phyloP scores from a whole-genome alignment of 92 coral and sea anemone genomes.

The Palythoa caribaeorum region DNA sequence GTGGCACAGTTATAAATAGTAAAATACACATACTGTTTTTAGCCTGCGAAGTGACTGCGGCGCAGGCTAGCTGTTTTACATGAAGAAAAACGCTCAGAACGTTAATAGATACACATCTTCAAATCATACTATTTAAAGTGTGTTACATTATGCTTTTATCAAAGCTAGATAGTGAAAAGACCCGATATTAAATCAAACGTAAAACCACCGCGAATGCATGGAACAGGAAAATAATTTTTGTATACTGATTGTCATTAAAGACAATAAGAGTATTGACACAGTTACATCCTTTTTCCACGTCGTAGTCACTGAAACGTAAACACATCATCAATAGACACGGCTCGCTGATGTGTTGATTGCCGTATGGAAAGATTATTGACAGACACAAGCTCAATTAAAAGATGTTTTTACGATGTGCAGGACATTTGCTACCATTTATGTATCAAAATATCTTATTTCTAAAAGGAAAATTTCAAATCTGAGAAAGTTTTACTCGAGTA shows the following conservation, averaged over 20 bases:
- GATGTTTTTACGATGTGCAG: neutral
- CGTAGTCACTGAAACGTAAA: neutral
- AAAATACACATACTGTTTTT: neutral
- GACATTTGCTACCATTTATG: neutral
- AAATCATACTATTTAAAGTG: neutral
- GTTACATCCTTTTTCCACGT: neutral
- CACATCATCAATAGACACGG: neutral
- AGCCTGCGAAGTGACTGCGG: too few relatives aligned
- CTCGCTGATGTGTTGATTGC: neutral
- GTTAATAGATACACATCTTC: neutral
- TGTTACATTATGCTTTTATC: slow-evolving; percentile 1
- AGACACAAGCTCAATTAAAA: neutral
- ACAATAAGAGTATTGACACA: neutral
- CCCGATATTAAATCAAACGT: too few relatives aligned
- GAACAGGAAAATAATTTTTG: neutral
- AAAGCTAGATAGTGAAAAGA: too few relatives aligned
- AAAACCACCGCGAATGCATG: neutral
- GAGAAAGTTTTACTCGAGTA: slow-evolving; percentile 10
- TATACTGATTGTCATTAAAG: neutral
- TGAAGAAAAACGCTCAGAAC: neutral
- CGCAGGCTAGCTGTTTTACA: too few relatives aligned
- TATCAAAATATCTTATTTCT: slow-evolving; percentile 6
- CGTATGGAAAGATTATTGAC: neutral
- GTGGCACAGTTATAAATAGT: slow-evolving; percentile 8
- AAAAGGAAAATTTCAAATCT: slow-evolving; percentile 3